Evolutionary conservation across 2,888 invertebrate species (phyloP).

Genomic region (Elysia crispata): DNA sequence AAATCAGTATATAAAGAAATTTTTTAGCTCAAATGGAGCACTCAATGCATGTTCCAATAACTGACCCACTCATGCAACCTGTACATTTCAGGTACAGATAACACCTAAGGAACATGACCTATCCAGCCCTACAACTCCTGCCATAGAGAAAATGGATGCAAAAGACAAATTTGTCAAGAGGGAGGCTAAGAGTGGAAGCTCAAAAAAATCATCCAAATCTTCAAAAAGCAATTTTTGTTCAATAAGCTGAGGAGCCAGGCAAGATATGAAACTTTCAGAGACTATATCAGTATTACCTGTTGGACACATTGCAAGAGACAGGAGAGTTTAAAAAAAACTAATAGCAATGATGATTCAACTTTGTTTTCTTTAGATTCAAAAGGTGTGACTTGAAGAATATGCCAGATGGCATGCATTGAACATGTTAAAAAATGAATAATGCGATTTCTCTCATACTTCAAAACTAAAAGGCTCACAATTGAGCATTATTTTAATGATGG

Average conservation of each 20-base stretch:
- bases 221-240: conserved; percentile 43
- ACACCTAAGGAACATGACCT: no score
- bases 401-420: no score
- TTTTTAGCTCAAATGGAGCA: no score
- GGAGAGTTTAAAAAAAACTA: neutral
- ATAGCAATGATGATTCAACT: neutral
- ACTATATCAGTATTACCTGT: neutral
- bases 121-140: neutral
- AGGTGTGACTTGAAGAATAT: neutral
- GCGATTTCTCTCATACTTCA: no score
- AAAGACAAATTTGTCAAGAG: conserved; percentile 32
- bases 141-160: conserved; percentile 26
- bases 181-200: conserved; percentile 30
- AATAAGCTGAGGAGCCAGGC: conserved; percentile 35
- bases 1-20: no score
- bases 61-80: no score
- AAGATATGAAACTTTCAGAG: neutral
- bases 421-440: no score
- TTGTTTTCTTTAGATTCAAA: neutral
- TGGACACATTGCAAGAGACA: no score
- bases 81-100: no score
- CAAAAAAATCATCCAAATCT: conserved; percentile 42
- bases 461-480: no score
- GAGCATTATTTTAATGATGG: no score
- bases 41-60: no score